Evolutionary conservation across 2,888 invertebrate genomes (phyloP).

Genomic region (Aspidapion aeneum): DNA sequence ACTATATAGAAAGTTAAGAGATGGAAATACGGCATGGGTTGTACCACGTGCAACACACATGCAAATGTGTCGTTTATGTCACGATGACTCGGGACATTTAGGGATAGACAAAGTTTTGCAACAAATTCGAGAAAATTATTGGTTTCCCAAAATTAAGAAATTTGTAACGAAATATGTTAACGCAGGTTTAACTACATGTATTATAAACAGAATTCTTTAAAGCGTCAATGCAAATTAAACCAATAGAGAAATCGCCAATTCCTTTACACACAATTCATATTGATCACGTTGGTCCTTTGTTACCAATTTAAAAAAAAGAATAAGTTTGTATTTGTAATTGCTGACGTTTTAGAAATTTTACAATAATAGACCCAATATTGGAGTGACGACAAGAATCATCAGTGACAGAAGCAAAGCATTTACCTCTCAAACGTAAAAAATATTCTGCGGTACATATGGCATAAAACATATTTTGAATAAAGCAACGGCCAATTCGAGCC

Average conservation of each 20-base stretch:
- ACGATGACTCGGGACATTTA: slow-evolving; percentile 26
- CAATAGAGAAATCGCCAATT: not conserved
- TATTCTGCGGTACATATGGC: not conserved
- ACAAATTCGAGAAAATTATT: slow-evolving; percentile 25
- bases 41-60: slow-evolving; percentile 23
- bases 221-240: not conserved
- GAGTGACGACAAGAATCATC: not conserved
- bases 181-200: not conserved
- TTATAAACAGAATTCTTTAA: not conserved
- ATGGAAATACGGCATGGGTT: slow-evolving; percentile 22
- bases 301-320: not conserved
- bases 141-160: slow-evolving; percentile 26
- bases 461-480: not conserved
- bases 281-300: not conserved
- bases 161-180: slow-evolving; percentile 28
- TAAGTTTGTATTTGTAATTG: not conserved
- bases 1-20: slow-evolving; percentile 22
- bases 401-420: not conserved
- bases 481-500: not conserved
- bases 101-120: slow-evolving; percentile 25
- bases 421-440: not conserved
- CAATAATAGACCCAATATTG: too few relatives aligned
- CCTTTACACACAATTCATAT: not conserved
- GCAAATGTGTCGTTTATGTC: slow-evolving; percentile 28
- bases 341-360: too few relatives aligned